Evolutionary conservation across 2,888 invertebrate genomes (phyloP).

Genomic region (Drosophila vallismaia): DNA sequence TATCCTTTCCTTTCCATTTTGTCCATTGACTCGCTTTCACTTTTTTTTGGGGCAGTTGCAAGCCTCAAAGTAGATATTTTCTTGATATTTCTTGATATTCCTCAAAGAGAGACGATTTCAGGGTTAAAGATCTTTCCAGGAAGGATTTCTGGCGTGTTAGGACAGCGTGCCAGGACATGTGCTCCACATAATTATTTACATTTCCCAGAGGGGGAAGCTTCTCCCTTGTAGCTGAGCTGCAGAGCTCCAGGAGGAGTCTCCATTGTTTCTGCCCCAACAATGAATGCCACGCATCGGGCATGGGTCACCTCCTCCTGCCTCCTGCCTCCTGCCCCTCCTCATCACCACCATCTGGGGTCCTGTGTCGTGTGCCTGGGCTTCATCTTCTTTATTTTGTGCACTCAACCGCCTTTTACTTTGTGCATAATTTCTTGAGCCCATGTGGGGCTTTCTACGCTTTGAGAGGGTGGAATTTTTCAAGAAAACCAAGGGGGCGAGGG

Average conservation of each 20-base stretch:
- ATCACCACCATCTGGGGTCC: slow-evolving; percentile 1
- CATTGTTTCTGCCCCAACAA: slow-evolving; percentile 53
- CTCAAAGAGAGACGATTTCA: background rate
- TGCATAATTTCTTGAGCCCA: slow-evolving; percentile 66
- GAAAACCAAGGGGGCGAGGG: background rate
- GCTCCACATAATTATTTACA: slow-evolving; percentile 45
- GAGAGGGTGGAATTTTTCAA: slow-evolving; percentile 3
- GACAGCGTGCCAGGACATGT: slow-evolving; percentile 50
- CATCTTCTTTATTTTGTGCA: slow-evolving; percentile 66
- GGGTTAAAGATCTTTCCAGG: slow-evolving; percentile 15
- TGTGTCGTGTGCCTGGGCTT: slow-evolving; percentile 19
- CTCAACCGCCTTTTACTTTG: slow-evolving; percentile 70
- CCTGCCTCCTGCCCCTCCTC: slow-evolving; percentile 47
- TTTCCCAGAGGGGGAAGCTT: slow-evolving; percentile 19
- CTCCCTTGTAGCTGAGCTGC: background rate
- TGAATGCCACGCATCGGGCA: slow-evolving; percentile 45
- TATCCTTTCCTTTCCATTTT: slow-evolving; percentile 11
- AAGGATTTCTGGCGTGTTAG: slow-evolving; percentile 15
- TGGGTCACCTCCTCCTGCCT: slow-evolving; percentile 60
- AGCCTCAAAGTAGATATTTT: background rate
- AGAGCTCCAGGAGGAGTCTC: slow-evolving; percentile 9
- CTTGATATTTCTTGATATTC: background rate
- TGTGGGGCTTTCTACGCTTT: background rate
- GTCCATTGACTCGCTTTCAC: slow-evolving; percentile 53
- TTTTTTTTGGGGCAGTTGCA: slow-evolving; percentile 24